These are phyloP conservation scores for Pogonocichla stellata DNA, from an alignment of 2,113 vertebrate species.

Conservation along the genomic window DNA sequence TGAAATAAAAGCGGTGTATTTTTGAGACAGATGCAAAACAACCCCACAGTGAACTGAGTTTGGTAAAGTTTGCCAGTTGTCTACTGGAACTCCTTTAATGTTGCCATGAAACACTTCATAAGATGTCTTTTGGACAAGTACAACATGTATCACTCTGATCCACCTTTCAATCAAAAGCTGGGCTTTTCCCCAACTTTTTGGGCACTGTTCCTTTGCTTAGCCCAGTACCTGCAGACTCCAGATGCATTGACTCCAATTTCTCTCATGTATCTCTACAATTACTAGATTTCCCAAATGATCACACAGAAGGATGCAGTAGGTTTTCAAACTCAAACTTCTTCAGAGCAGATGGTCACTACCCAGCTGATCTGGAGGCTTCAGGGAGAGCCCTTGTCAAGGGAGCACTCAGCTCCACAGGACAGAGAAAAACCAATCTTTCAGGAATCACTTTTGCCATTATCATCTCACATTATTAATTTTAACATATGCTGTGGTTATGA, in stretches of 20 bases:
- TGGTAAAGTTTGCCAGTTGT: neutral
- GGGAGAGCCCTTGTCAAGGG: neutral
- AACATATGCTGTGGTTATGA: neutral
- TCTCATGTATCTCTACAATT: neutral
- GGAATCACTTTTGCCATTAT: neutral
- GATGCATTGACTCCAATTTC: neutral
- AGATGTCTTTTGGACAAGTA: neutral
- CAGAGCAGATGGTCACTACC: neutral
- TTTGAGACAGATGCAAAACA: neutral
- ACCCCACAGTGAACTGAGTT: neutral
- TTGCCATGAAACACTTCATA: neutral
- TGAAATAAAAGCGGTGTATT: neutral
- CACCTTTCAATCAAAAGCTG: neutral
- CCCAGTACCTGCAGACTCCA: neutral
- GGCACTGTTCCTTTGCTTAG: neutral
- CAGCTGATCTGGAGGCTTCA: neutral
- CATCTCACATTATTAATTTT: neutral
- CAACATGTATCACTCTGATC: neutral
- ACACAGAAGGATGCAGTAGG: neutral
- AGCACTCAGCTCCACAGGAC: neutral
- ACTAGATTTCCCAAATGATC: neutral
- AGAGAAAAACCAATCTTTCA: neutral
- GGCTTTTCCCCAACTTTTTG: neutral
- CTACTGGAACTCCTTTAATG: neutral
- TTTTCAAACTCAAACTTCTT: neutral